Conservation (phyloP, 2,888 invertebrate species). For the Ormyrus labotus region DNA sequence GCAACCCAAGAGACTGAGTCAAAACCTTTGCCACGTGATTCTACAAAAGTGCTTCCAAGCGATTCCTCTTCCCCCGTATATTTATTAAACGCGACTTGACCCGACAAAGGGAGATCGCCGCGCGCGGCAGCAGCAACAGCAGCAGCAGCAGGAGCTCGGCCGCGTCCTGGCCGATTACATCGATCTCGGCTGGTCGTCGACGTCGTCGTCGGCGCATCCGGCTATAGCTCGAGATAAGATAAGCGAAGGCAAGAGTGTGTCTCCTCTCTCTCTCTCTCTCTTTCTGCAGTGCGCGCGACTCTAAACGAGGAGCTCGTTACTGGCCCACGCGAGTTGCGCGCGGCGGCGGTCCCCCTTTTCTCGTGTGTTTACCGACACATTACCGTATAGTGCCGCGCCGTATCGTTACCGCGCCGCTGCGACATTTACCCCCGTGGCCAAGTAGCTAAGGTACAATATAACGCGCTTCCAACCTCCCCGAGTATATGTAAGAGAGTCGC, state of each 20-base stretch:
- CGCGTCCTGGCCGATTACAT: neutral
- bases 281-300: neutral
- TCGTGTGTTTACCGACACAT: conserved; percentile 62
- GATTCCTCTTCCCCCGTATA: no score
- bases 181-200: neutral
- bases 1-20: no score
- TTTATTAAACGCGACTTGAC: no score
- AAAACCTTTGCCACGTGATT: no score
- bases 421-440: neutral
- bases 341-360: conserved; percentile 29
- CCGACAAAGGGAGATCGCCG: neutral
- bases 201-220: conserved; percentile 1
- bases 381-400: conserved; percentile 58
- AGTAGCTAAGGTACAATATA: conserved; percentile 40
- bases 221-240: conserved; percentile 41
- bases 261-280: neutral
- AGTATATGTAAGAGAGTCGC: conserved; percentile 41
- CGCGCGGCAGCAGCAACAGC: neutral
- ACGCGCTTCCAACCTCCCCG: neutral
- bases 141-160: neutral
- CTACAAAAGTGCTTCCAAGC: no score
- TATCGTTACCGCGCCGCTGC: conserved; percentile 30
- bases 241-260: conserved; percentile 17
- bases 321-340: neutral
- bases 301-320: neutral